These are phyloP conservation scores for Oenanthe oenanthe DNA, from an alignment of 2,113 vertebrate species.

Conservation along the genomic window DNA sequence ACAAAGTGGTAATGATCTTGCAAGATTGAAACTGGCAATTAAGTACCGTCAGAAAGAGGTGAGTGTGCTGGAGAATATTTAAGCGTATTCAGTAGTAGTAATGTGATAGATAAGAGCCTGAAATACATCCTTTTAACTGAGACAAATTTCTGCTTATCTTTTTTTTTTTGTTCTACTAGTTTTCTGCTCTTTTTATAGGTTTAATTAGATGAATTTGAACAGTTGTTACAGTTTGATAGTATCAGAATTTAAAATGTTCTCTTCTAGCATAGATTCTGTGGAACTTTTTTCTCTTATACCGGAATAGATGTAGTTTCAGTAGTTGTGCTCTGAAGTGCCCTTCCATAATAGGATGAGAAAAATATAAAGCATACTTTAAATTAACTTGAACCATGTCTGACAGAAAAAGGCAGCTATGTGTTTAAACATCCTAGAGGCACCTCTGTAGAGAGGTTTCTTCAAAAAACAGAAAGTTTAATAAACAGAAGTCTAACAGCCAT, in stretches of 20 bases:
- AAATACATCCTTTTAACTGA: slow-evolving; percentile 13
- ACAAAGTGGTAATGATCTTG: slow-evolving; percentile 88
- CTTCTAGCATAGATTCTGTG: not conserved
- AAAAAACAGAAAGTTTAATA: not conserved
- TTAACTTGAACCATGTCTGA: not conserved
- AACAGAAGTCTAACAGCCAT: not conserved
- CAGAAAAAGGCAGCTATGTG: not conserved
- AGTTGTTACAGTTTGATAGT: not conserved
- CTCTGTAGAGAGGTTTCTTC: not conserved
- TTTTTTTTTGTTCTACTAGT: not conserved
- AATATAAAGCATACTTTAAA: not conserved
- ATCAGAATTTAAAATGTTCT: not conserved
- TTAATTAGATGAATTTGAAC: not conserved
- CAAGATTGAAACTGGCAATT: slow-evolving; percentile 94
- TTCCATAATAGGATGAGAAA: not conserved
- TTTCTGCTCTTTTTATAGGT: not conserved
- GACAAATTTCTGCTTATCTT: not conserved
- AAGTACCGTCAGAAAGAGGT: slow-evolving; percentile 99
- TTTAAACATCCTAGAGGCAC: not conserved
- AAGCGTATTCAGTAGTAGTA: not conserved
- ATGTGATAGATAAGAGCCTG: slow-evolving; percentile 31
- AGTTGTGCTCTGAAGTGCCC: not conserved
- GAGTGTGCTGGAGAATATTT: slow-evolving; percentile 61
- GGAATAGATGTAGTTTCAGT: not conserved
- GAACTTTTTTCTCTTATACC: not conserved